These are phyloP conservation scores for Platycheirus albimanus DNA, from an alignment of 2,888 invertebrate species.

Conservation along the genomic window DNA sequence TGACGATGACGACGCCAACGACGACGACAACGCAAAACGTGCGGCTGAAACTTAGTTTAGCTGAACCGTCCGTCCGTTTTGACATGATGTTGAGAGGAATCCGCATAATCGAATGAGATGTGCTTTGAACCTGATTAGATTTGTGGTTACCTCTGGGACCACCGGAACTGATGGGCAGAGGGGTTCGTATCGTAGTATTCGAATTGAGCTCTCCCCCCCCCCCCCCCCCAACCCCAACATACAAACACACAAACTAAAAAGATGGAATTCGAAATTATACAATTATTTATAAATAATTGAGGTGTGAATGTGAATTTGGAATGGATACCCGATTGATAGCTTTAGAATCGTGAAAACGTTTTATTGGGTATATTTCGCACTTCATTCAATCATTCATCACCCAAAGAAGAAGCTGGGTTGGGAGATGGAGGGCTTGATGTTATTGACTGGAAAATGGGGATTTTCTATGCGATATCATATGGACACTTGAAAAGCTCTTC, in stretches of 20 bases:
- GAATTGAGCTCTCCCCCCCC: slow-evolving; percentile 37
- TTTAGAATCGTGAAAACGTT: slow-evolving; percentile 48
- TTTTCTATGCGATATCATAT: slow-evolving; percentile 2
- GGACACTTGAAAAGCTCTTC: slow-evolving; percentile 22
- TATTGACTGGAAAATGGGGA: slow-evolving; percentile 53
- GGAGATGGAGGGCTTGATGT: slow-evolving; percentile 5
- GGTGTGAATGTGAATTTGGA: too few relatives aligned
- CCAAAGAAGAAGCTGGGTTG: background rate
- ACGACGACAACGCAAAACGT: too few relatives aligned
- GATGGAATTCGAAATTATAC: slow-evolving; percentile 38
- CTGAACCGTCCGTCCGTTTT: background rate
- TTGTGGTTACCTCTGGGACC: slow-evolving; percentile 49
- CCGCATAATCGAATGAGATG: slow-evolving; percentile 65
- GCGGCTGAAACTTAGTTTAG: too few relatives aligned
- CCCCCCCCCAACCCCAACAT: too few relatives aligned
- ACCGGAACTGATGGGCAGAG: too few relatives aligned
- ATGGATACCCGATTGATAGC: slow-evolving; percentile 49
- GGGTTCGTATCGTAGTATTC: background rate
- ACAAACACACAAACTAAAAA: too few relatives aligned
- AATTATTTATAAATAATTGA: slow-evolving; percentile 69
- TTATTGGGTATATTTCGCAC: slow-evolving; percentile 64
- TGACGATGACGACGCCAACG: too few relatives aligned
- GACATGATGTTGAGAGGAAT: slow-evolving; percentile 27
- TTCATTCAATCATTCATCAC: slow-evolving; percentile 43
- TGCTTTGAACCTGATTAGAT: slow-evolving; percentile 61